Evolutionary conservation across 2,888 invertebrate genomes (phyloP), one percentile per base, ranked within the genome.

Genomic region (Gibbula magus): DNA sequence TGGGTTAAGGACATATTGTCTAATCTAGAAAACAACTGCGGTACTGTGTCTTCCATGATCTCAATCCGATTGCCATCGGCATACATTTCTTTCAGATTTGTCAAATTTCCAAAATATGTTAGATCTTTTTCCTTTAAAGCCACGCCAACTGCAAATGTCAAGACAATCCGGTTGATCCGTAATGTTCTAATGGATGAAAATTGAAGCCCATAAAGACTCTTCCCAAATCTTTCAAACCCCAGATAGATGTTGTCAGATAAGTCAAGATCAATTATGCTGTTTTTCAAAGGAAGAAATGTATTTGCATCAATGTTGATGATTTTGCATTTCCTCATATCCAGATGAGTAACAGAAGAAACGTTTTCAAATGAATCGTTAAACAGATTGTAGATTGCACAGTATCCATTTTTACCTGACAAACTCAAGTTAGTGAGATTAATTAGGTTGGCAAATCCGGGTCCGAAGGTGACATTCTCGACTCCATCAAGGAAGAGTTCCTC

Each of bases 41-140:
- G 1, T 25, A 25, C 25, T n/a, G 7, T 2, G 2, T 2, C 4
- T 2, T 54, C 56, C 29, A 76, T 25, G 32, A 20, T n/a, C 32
- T 76, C 32, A 53, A 76, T 76, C 35, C 75, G 25, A 54, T 76
- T 76, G 8, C 18, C 35, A 29, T 76, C 75, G 10, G 35, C 25
- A 10, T 29, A 54, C 20, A 76, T 10, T 29, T 76, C 53, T 10
- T 16, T 76, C n/a, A 76, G 53, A 13, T 25, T 45, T 45, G 45
- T 52, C 20, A 76, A 29, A 76, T 76, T 53, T 13, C 29, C 18
- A 10, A 76, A 16, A 35, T 54, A 20, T 32, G 0, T 1, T 13
- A 76, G 3, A 32, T 76, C 53, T 18, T 3, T 1, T 1, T 7
- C 18, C 20, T 18, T 56, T 35, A 76, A 7, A 20, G 10, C 16